Evolutionary conservation across 2,888 invertebrate genomes (phyloP), one percentile per base, ranked within the genome.

Genomic region (Idaea biselata): DNA sequence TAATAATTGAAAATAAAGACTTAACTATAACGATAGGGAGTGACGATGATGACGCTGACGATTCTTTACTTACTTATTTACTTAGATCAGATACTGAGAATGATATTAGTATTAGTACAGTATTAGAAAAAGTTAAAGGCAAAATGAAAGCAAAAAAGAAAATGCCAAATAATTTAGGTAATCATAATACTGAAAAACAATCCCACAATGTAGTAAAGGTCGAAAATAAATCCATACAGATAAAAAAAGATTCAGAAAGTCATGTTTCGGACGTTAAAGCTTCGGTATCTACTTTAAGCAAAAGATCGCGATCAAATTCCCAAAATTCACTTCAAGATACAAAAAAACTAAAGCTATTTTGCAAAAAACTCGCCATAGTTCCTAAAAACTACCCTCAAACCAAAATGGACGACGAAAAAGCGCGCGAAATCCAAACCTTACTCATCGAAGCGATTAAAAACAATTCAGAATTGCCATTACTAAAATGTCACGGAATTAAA

Each of bases 401-500:
- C 8, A 60, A 64, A 33, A 71, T 83, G 0, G 62, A 59, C 5
- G 59, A 25, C 6, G 55, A 61, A 14, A 67, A 67, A 57, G 63
- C 68, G 58, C 57, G 55, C 3, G 56, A 65, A 64, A 65, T 69
- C 55, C 80, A 81, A 73, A 71, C 58, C 17, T 55, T 68, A 11
- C 72, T 86, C 16, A 72, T 74, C 11, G 56, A 73, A 0, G 62
- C 72, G 56, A 75, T 88, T 63, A 71, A 77, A 7, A 60, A 70
- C 1, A 31, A 58, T 0, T 59, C 65, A 14, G 65, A 70, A 11
- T 68, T 85, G 60, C 87, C 88, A 1, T 60, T 77, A 16, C 67
- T 88, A 0, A 79, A 83, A 66, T 88, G 86, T 68, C 76, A 82
- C 55, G 88, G 88, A 1, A 67, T 82, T 0, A 69, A 81, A 75